Conservation (phyloP, 2,888 invertebrate species). For the Timema podura region DNA sequence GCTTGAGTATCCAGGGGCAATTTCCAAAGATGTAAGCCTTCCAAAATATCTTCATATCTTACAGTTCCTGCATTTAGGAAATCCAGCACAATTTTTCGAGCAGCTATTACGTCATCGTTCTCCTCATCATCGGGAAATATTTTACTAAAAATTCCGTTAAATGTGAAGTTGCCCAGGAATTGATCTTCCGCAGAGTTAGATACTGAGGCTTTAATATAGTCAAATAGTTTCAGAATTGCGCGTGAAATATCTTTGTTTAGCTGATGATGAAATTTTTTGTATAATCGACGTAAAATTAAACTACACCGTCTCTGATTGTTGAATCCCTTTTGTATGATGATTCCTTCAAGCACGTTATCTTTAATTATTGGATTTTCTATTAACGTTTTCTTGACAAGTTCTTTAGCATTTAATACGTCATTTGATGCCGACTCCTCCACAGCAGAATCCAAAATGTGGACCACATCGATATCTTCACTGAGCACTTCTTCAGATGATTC, state of each 20-base stretch:
- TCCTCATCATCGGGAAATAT: slow-evolving; percentile 16
- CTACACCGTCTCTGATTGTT: background rate
- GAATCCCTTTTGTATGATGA: slow-evolving; percentile 22
- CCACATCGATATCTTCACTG: slow-evolving; percentile 13
- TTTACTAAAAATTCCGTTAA: slow-evolving; percentile 15
- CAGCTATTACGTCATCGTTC: slow-evolving; percentile 8
- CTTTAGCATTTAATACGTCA: slow-evolving; percentile 16
- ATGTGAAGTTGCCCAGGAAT: slow-evolving; percentile 18
- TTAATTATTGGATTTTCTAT: slow-evolving; percentile 9
- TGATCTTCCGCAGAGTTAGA: slow-evolving; percentile 22
- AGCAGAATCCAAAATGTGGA: slow-evolving; percentile 15
- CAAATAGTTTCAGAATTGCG: slow-evolving; percentile 14
- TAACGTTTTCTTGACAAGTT: slow-evolving; percentile 9
- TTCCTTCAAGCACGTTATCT: slow-evolving; percentile 2
- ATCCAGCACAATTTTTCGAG: background rate
- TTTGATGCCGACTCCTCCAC: slow-evolving; percentile 4
- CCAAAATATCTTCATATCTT: slow-evolving; percentile 5
- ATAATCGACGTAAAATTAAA: slow-evolving; percentile 7
- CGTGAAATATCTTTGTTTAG: slow-evolving; percentile 1
- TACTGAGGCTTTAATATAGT: slow-evolving; percentile 11
- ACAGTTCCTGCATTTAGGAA: background rate
- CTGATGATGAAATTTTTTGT: slow-evolving; percentile 15
- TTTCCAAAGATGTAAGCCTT: slow-evolving; percentile 22
- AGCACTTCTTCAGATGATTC: slow-evolving; percentile 5
- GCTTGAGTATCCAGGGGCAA: slow-evolving; percentile 20